These are phyloP conservation scores for Triplophysa siluroides DNA, from an alignment of 2,113 vertebrate species.

Conservation along the genomic window DNA sequence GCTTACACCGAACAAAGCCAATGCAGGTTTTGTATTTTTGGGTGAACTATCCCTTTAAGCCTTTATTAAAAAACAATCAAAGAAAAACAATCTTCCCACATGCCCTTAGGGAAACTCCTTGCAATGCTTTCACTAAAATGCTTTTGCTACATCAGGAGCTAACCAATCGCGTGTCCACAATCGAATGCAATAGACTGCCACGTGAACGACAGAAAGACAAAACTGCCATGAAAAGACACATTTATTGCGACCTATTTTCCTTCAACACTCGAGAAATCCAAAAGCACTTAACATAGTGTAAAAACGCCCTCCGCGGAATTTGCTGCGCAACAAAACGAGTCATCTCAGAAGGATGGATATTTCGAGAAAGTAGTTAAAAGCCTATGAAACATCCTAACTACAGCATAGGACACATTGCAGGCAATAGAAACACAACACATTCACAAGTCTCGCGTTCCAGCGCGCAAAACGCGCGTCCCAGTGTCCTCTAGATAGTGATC, in stretches of 20 bases:
- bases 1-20: no score
- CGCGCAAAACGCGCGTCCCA: neutral
- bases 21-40: no score
- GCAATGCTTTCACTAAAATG: neutral
- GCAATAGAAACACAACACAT: neutral
- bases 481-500: neutral
- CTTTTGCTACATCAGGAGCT: neutral
- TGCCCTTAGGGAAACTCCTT: no score
- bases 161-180: neutral
- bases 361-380: neutral
- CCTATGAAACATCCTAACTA: no score
- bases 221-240: conserved; percentile 54
- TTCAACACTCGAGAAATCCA: conserved; percentile 33
- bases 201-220: conserved; percentile 46
- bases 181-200: conserved; percentile 47
- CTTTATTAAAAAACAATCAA: no score
- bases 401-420: no score
- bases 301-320: neutral
- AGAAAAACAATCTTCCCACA: no score
- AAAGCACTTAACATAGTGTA: conserved; percentile 51
- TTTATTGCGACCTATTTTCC: conserved; percentile 40
- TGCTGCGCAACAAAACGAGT: neutral
- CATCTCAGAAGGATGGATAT: neutral
- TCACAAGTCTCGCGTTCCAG: no score
- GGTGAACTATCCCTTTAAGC: no score